Evolutionary conservation across 2,888 invertebrate genomes (phyloP), one percentile per base, ranked within the genome.

Genomic region (Heteromurus nitidus): DNA sequence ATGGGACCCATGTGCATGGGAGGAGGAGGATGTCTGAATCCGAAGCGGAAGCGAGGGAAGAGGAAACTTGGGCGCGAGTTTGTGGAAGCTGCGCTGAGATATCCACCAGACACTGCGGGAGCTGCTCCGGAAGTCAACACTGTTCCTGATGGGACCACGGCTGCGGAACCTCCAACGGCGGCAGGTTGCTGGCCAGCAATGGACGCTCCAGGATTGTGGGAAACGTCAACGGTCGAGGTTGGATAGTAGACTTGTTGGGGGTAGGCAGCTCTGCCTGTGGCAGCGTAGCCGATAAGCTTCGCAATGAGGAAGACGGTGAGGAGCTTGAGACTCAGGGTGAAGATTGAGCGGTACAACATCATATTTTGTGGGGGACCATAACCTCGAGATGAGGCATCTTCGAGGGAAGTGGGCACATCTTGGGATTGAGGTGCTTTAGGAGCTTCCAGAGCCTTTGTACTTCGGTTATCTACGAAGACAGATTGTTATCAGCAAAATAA

Each of bases 271-370:
- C 50, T n/a, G 3, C 50, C 50, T 13, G 50, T 36, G 36, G 36
- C 36, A 28, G 24, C 76, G 9, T 24, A n/a, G 18, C 18, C 20
- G 16, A 76, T n/a, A 9, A 76, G 31, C 26, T 16, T 67, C 2
- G 22, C 55, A 13, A 76, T 5, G n/a, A 76, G 1, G 31, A 76
- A 76, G 1, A 22, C 60, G 5, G 47, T 20, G 7, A 76, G 20
- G 1, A 76, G 60, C 20, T 47, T 67, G 3, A 76, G 11, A 31
- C 76, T 76, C 9, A 76, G 18, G 2, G 68, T 68, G 55, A 76
- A 60, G 7, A 76, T 47, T 22, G 76, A 30, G 28, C 60, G 58
- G 50, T 68, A 76, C 13, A 76, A 47, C 76, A 76, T 76, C 76
- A 76, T 76, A 22, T 68, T 76, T 11, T n/a, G n/a, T n/a, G n/a